These are phyloP conservation scores for Pagrus major DNA, from an alignment of 2,113 vertebrate species.

Conservation along the genomic window DNA sequence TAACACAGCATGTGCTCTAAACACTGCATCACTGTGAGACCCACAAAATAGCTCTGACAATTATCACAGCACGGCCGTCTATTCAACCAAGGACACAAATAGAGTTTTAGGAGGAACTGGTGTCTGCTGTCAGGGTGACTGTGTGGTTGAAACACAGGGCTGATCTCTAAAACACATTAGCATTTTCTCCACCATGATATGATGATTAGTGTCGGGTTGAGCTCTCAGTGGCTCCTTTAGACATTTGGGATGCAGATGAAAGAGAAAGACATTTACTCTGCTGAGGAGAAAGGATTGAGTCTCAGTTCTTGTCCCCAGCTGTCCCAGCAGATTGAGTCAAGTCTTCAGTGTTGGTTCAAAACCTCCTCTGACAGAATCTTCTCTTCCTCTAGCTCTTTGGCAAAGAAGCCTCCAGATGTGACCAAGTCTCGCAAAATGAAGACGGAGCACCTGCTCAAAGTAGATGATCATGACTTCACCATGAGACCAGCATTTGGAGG, in stretches of 20 bases:
- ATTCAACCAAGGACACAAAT: constrained; percentile 9
- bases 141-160: not conserved
- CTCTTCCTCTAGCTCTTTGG: constrained; percentile 82
- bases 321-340: not conserved
- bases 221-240: not conserved
- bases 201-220: not conserved
- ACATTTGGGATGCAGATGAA: not conserved
- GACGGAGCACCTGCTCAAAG: constrained; percentile 89
- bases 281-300: not conserved
- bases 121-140: not conserved
- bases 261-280: not conserved
- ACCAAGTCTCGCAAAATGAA: constrained; percentile 89
- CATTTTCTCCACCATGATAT: not conserved
- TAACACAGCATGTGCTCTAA: constrained; percentile 14
- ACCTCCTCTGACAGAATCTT: constrained; percentile 3
- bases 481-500: constrained; percentile 97
- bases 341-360: not conserved
- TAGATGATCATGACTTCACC: constrained; percentile 95
- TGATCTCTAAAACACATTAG: not conserved
- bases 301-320: not conserved
- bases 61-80: constrained; percentile 11
- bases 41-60: not conserved
- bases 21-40: not conserved
- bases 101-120: not conserved
- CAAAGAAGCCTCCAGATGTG: constrained; percentile 90